Evolutionary conservation across 64 coral and sea anemone genomes (phyloP).

Genomic region (Catalaphyllia jardinei): DNA sequence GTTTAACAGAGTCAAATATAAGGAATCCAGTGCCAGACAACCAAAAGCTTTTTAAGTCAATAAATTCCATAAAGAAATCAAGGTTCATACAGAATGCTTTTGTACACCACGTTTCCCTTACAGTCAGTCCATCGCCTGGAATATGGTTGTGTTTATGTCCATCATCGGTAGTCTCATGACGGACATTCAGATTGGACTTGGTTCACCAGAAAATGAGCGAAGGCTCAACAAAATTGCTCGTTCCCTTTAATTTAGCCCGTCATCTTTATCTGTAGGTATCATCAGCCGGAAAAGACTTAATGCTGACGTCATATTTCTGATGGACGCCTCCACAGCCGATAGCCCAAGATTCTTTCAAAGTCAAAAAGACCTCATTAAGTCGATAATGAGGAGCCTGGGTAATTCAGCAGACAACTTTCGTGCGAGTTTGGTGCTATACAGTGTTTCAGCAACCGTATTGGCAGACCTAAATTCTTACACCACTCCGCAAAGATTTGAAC

Average conservation of each 20-base stretch:
- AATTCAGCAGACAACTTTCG: slow-evolving; percentile 49
- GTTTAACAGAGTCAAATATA: too few relatives aligned
- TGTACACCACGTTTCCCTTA: too few relatives aligned
- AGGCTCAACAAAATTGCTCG: too few relatives aligned
- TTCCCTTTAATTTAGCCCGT: neutral
- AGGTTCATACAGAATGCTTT: too few relatives aligned
- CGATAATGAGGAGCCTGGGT: slow-evolving; percentile 46
- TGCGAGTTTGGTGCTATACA: slow-evolving; percentile 63
- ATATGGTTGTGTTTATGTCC: too few relatives aligned
- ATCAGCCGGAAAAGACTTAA: slow-evolving; percentile 30
- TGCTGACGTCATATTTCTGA: slow-evolving; percentile 74
- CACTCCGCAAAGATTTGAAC: slow-evolving; percentile 59
- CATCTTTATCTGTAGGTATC: slow-evolving; percentile 29
- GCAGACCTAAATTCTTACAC: slow-evolving; percentile 50
- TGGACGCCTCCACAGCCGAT: slow-evolving; percentile 63
- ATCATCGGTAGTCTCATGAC: too few relatives aligned
- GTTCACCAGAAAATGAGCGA: too few relatives aligned
- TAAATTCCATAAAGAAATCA: too few relatives aligned
- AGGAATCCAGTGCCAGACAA: too few relatives aligned
- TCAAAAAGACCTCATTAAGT: slow-evolving; percentile 72
- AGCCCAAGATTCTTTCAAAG: slow-evolving; percentile 45
- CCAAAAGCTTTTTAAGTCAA: too few relatives aligned
- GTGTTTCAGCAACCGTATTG: slow-evolving; percentile 18
- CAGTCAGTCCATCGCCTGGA: too few relatives aligned
- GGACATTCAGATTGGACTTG: too few relatives aligned